Base-by-base conservation (phyloP, 2,113 vertebrate genomes). In the Trichechus manatus region DNA sequence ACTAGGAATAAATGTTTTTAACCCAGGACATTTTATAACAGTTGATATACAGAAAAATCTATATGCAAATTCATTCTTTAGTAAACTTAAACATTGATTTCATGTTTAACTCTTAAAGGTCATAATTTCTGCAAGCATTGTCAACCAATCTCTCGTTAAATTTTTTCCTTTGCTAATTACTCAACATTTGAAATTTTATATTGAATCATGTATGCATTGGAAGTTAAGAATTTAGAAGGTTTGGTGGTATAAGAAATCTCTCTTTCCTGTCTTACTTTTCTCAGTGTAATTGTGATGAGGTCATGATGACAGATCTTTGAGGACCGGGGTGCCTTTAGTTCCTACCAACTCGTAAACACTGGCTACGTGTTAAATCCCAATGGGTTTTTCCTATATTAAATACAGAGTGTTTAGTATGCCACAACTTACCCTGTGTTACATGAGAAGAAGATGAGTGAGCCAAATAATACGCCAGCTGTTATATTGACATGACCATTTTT, bases 391-490 rank as follows among this genome's bases (percentile, higher is more conserved):
- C 36, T 33, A 92, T 92, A 33, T 94, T 83, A 83, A 91, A 86
- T 11, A 56, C 0, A 82, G 59, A 88, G 7, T 64, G 27, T 33
- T 50, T 7, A 81, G n/a, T 25, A 39, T 42, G 53, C 23, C 27
- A 53, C 91, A 33, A 97, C 98, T 98, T 97, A 99, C 98, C 98
- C 98, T 70, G 87, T 27, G 2, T 98, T 27, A 74, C 98, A 99
- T 6, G 92, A 39, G 72, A 98, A 98, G 39, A 0, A 0, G 89
- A 99, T 98, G 0, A 20, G 27, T 2, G 98, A 96, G 2, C 97
- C 98, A 25, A 98, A 94, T 15, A 89, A 70, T 13, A 97, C 33
- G 63, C 95, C 96, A 5, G 56, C 50, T 83, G 56, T 15, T 94
- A 68, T 47, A 36, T 0, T 11, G 10, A 98, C 84, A n/a, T 61